phyloP scores from a whole-genome alignment of 2,888 invertebrate species.

The Cosmia trapezina region DNA sequence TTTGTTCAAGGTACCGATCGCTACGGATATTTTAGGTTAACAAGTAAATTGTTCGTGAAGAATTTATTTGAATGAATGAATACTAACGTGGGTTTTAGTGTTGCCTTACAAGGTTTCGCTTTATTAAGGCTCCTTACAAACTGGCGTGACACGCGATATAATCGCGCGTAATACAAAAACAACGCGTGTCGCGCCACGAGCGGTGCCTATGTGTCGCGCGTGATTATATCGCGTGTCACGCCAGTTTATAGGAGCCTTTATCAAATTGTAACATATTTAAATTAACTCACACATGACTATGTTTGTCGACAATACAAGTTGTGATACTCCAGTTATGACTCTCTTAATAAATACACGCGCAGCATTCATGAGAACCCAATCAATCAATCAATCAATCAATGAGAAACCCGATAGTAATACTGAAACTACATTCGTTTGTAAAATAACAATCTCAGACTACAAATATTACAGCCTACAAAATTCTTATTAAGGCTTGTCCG shows the following conservation, averaged over 20 bases:
- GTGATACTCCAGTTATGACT: background rate
- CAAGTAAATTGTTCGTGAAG: constrained; percentile 7
- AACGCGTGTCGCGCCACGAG: too few relatives aligned
- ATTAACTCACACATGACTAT: background rate
- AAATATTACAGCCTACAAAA: background rate
- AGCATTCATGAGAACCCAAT: too few relatives aligned
- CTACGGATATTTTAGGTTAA: constrained; percentile 23
- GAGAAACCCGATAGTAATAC: constrained; percentile 1
- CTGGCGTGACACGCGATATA: too few relatives aligned
- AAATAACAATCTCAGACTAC: background rate
- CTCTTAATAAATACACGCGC: constrained; percentile 3
- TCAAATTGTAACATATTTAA: too few relatives aligned
- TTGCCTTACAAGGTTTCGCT: background rate
- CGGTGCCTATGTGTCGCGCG: too few relatives aligned
- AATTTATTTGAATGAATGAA: constrained; percentile 17
- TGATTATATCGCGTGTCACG: too few relatives aligned
- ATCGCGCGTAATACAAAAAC: too few relatives aligned
- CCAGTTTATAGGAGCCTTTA: too few relatives aligned
- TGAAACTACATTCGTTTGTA: background rate
- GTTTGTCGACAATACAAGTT: background rate
- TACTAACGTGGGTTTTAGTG: background rate
- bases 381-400: constrained; percentile 38
- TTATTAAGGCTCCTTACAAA: background rate
- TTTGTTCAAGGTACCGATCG: constrained; percentile 65
- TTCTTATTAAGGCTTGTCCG: too few relatives aligned